These are phyloP conservation scores for Drosophila formosana DNA, from an alignment of 2,888 invertebrate genomes.

Conservation along the genomic window DNA sequence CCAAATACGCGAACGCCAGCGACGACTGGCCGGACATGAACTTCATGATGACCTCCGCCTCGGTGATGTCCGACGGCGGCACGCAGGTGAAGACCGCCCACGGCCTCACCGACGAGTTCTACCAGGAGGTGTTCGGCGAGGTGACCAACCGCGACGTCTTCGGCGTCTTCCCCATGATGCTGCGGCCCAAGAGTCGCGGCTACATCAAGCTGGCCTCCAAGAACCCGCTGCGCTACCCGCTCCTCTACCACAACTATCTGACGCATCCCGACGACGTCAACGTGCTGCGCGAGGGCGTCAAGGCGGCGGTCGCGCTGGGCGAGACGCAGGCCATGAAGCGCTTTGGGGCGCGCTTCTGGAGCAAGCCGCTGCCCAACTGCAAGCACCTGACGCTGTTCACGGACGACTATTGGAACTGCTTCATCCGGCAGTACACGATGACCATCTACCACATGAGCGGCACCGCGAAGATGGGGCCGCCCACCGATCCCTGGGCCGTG, in stretches of 20 bases:
- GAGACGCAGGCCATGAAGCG: slow-evolving; percentile 92
- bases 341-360: slow-evolving; percentile 92
- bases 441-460: slow-evolving; percentile 95
- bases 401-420: slow-evolving; percentile 95
- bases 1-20: slow-evolving; percentile 93
- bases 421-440: slow-evolving; percentile 93
- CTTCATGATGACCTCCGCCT: slow-evolving; percentile 94
- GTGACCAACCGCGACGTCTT: slow-evolving; percentile 92
- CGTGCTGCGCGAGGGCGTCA: slow-evolving; percentile 93
- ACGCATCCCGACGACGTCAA: slow-evolving; percentile 94
- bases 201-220: slow-evolving; percentile 90
- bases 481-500: slow-evolving; percentile 91
- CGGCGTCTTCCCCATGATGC: slow-evolving; percentile 94
- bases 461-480: slow-evolving; percentile 93
- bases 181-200: slow-evolving; percentile 95
- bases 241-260: slow-evolving; percentile 96
- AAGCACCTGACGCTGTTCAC: slow-evolving; percentile 91
- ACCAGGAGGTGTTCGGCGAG: slow-evolving; percentile 90
- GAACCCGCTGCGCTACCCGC: slow-evolving; percentile 92
- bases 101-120: slow-evolving; percentile 92
- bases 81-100: slow-evolving; percentile 92
- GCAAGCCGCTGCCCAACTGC: slow-evolving; percentile 92
- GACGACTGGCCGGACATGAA: slow-evolving; percentile 97
- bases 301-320: slow-evolving; percentile 92
- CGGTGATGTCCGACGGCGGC: slow-evolving; percentile 94